A percentile compares a stretch with the other conserved stretches of the same genome.
Conservation (phyloP, 1,140 invertebrate genomes). For the Rhopalosiphum maidis region DNA sequence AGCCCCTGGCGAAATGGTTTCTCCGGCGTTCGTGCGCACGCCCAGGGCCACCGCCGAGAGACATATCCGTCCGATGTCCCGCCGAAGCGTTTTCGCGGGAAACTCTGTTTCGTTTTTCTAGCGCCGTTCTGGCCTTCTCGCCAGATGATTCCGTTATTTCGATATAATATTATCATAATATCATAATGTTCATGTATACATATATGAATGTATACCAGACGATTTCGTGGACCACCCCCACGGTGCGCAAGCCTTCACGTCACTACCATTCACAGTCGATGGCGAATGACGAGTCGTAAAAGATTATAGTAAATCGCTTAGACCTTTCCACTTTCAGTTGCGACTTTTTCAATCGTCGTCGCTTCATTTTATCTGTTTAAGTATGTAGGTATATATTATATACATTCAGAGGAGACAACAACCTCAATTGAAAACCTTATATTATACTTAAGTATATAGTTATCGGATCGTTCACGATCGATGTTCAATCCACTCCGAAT, state of each 20-base stretch:
- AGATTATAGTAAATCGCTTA: not conserved
- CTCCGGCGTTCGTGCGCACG: not conserved
- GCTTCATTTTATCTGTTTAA: not conserved
- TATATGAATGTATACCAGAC: no score
- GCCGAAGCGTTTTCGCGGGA: slow-evolving; percentile 11
- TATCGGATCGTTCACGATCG: not conserved
- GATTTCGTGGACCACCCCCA: not conserved
- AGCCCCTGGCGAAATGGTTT: slow-evolving; percentile 31
- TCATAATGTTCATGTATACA: not conserved
- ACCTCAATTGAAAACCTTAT: not conserved
- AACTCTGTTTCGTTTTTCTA: not conserved
- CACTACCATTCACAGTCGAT: no score
- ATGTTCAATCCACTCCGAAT: not conserved
- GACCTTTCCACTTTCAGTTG: not conserved
- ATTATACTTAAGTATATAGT: no score
- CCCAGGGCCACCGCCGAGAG: not conserved
- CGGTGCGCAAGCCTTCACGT: no score
- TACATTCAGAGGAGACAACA: not conserved
- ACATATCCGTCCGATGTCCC: not conserved
- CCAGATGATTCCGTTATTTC: not conserved
- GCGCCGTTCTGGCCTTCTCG: not conserved
- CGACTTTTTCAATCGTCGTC: not conserved
- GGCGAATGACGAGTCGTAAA: not conserved
- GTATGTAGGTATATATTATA: not conserved
- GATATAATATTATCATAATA: no score